These are phyloP conservation scores for Meloidogyne hapla DNA, from an alignment of 1,140 invertebrate species.

Conservation along the genomic window DNA sequence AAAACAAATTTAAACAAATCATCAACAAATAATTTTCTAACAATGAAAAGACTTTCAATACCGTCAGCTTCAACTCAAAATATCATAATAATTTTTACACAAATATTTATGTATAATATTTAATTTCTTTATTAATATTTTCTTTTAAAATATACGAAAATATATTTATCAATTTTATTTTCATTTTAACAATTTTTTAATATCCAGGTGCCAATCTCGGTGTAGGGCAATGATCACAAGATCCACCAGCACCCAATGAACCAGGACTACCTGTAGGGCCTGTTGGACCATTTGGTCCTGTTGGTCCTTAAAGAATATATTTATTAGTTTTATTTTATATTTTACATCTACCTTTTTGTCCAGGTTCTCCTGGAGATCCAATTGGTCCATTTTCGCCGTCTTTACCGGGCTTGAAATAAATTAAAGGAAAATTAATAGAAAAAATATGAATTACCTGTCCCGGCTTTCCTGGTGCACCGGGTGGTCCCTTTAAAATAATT, in stretches of 20 bases:
- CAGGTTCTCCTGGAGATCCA: constrained; percentile 53
- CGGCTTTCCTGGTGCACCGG: constrained; percentile 46
- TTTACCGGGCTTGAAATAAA: constrained; percentile 37
- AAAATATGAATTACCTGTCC: constrained; percentile 16
- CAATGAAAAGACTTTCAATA: too few relatives aligned
- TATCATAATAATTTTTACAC: too few relatives aligned
- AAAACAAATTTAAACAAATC: too few relatives aligned
- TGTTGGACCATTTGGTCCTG: constrained; percentile 45
- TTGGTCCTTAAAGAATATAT: constrained; percentile 37
- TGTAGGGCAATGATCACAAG: constrained; percentile 62
- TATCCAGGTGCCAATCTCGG: constrained; percentile 60
- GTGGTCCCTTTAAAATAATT: constrained; percentile 31
- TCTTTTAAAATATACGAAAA: too few relatives aligned
- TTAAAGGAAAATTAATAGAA: neutral
- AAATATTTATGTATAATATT: too few relatives aligned
- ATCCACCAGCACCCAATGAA: constrained; percentile 47
- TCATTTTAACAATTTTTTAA: constrained; percentile 26
- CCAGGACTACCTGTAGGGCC: constrained; percentile 44
- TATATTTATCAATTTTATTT: too few relatives aligned
- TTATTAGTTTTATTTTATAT: neutral
- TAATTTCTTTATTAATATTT: too few relatives aligned
- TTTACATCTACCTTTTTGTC: constrained; percentile 33
- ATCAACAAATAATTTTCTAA: too few relatives aligned
- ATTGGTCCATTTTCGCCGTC: constrained; percentile 48
- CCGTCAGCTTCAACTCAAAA: too few relatives aligned